These are phyloP conservation scores for Taurulus bubalis DNA, from an alignment of 2,113 vertebrate species.

Conservation along the genomic window DNA sequence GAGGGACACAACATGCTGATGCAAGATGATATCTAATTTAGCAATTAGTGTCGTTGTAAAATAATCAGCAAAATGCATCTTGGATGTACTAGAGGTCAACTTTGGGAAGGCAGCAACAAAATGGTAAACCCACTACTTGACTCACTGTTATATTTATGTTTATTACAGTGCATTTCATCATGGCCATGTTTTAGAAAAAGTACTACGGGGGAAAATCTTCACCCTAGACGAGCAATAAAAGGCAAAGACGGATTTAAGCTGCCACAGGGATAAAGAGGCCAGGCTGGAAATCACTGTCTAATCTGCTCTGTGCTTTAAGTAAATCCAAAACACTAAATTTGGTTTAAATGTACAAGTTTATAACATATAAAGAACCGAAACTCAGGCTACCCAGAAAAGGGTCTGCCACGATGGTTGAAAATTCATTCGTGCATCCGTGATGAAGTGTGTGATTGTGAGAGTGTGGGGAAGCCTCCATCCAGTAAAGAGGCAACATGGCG, in stretches of 20 bases:
- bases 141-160: conserved; percentile 21
- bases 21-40: conserved; percentile 47
- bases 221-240: conserved; percentile 47
- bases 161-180: conserved; percentile 17
- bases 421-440: not conserved
- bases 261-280: conserved; percentile 63
- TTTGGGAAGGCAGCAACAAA: not conserved
- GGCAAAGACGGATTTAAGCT: conserved; percentile 65
- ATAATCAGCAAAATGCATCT: conserved; percentile 23
- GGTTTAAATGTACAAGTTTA: conserved; percentile 18
- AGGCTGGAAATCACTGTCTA: conserved; percentile 61
- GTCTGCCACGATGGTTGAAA: not conserved
- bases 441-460: conserved; percentile 3
- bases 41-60: not conserved
- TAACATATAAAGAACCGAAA: conserved; percentile 5
- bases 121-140: not conserved
- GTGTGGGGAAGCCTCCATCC: not conserved
- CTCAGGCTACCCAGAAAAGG: not conserved
- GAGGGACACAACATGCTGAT: conserved; percentile 34
- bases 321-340: conserved; percentile 51
- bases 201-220: conserved; percentile 48
- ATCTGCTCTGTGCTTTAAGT: conserved; percentile 65
- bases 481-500: not conserved
- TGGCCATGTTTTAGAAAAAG: conserved; percentile 46
- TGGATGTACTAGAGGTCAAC: not conserved